Evolutionary conservation across 2,797 vertebrate genomes (phyloP).

Genomic region (Uromys caudimaculatus): DNA sequence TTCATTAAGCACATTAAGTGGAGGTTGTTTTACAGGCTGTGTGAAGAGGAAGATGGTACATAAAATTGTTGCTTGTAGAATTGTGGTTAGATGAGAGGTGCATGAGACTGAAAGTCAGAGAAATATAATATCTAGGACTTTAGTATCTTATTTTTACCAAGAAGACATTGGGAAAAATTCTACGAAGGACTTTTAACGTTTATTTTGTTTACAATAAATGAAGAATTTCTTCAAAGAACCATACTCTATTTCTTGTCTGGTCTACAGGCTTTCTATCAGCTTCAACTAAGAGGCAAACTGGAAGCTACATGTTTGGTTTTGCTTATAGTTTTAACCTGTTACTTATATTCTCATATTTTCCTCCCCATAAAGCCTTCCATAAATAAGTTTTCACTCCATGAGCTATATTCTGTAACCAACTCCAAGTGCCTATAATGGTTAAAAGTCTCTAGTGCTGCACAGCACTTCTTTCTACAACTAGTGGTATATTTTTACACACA

Average conservation of each 20-base stretch:
- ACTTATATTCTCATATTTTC: background rate
- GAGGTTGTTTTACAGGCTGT: background rate
- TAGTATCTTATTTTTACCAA: background rate
- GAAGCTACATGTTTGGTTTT: background rate
- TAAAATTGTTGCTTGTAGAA: background rate
- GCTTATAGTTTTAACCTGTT: background rate
- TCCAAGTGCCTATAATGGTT: background rate
- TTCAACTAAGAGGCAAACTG: background rate
- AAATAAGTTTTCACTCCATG: background rate
- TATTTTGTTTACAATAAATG: background rate
- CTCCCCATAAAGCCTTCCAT: background rate
- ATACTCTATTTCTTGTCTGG: background rate
- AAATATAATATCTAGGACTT: background rate
- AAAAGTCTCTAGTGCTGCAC: background rate
- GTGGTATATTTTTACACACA: background rate
- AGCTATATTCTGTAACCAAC: background rate
- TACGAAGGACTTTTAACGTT: background rate
- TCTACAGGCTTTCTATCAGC: background rate
- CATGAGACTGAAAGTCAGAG: background rate
- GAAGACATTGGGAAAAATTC: background rate
- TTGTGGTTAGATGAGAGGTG: background rate
- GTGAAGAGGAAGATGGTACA: background rate
- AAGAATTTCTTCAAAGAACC: background rate
- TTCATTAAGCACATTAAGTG: background rate
- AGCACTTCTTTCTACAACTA: background rate